A percentile compares a stretch with the other conserved stretches of the same genome.
phyloP scores from a whole-genome alignment of 2,888 invertebrate species.

The Tuberolachnus salignus region DNA sequence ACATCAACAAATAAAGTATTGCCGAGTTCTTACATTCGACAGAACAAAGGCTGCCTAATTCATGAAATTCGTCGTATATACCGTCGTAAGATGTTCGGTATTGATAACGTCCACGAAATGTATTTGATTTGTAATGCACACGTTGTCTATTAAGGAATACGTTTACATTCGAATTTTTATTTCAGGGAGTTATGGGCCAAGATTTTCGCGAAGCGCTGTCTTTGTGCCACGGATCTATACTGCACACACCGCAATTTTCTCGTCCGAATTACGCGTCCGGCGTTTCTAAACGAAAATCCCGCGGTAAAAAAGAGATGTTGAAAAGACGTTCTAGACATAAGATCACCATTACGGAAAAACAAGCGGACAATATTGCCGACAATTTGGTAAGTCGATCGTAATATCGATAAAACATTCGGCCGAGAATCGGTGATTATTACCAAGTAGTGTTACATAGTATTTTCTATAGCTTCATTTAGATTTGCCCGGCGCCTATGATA shows the following conservation, averaged over 20 bases:
- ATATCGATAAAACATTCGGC: not conserved
- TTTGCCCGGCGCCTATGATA: slow-evolving; percentile 25
- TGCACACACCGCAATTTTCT: slow-evolving; percentile 26
- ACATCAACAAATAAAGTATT: too few species aligned
- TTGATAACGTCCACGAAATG: not conserved
- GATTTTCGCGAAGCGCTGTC: slow-evolving; percentile 42
- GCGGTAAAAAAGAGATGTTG: slow-evolving; percentile 3
- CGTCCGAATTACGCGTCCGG: not conserved
- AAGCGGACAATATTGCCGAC: slow-evolving; percentile 50
- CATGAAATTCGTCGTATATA: too few species aligned
- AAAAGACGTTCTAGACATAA: slow-evolving; percentile 20
- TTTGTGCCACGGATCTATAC: slow-evolving; percentile 47
- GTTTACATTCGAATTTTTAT: not conserved
- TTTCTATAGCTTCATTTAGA: slow-evolving; percentile 40
- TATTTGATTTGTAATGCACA: not conserved
- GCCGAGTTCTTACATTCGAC: too few species aligned
- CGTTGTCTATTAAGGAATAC: not conserved
- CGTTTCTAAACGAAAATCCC: slow-evolving; percentile 1
- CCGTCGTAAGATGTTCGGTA: too few species aligned
- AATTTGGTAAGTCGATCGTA: slow-evolving; percentile 36
- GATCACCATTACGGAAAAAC: slow-evolving; percentile 52
- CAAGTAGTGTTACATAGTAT: not conserved
- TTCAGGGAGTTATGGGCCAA: slow-evolving; percentile 39
- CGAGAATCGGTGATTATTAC: not conserved
- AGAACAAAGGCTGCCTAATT: too few species aligned